Evolutionary conservation across 2,888 invertebrate genomes (phyloP), one percentile per base, ranked within the genome.

Genomic region (Mechanitis messenoides): DNA sequence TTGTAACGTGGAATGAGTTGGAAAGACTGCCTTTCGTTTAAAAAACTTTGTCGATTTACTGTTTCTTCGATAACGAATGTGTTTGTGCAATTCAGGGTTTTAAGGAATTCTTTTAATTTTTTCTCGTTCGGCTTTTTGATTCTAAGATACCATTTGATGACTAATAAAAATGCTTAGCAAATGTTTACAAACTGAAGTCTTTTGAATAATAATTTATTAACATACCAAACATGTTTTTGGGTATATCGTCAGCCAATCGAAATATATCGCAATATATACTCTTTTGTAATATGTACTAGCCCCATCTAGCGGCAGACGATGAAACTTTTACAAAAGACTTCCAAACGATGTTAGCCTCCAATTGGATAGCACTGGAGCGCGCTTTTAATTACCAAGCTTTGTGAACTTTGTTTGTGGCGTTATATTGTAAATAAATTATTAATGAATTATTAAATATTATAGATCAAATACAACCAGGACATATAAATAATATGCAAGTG

Each of bases 41-140:
- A 53, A 63, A 64, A 64, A 64, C 58, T 65, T 53, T 56, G 56
- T 57, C 65, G 56, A 67, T 65, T 67, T 63, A 64, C 64, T 64
- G 68, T 61, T 66, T 60, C 60, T 58, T 60, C 54, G 63, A 65
- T 68, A 68, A 62, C 54, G 57, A 58, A 47, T 45, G 31, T 11
- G 63, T 53, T 53, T 61, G 59, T 62, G 63, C 62, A 56, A 54
- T 64, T 60, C 50, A 56, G 53, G 47, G 56, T 46, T 59, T 58
- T 53, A 59, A 57, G 47, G 38, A 61, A 54, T 47, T 57, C 54
- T 56, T 54, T 62, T 60, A 60, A 56, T 45, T 45, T 62, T 60
- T 45, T 33, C 20, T 33, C 53, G 53, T 42, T 53, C 45, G 28
- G 38, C 33, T 20, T 20, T 20, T 20, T 20, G 20, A 20, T 20